A percentile compares a stretch with the other conserved stretches of the same genome.
Conservation (phyloP, 2,113 vertebrate genomes). For the Pachypanchax playfairii region DNA sequence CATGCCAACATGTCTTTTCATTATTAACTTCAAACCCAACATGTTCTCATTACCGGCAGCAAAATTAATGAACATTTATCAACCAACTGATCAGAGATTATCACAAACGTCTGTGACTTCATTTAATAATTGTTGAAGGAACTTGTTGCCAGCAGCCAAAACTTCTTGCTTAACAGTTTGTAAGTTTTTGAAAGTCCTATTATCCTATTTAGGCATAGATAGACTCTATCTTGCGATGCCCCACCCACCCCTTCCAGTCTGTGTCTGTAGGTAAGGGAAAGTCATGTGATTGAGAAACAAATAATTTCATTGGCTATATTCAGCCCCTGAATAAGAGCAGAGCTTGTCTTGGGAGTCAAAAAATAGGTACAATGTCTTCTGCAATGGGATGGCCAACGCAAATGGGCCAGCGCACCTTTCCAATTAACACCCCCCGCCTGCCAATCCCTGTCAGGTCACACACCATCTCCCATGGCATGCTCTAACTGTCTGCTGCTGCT, state of each 20-base stretch:
- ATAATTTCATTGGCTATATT: slow-evolving; percentile 64
- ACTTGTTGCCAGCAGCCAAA: slow-evolving; percentile 1
- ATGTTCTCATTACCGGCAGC: slow-evolving; percentile 3
- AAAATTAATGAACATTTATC: slow-evolving; percentile 11
- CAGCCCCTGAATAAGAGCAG: slow-evolving; percentile 62
- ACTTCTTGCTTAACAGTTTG: not conserved
- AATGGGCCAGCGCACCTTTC: slow-evolving; percentile 90
- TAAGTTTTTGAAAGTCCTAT: slow-evolving; percentile 1
- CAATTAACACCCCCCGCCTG: slow-evolving; percentile 95
- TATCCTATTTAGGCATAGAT: slow-evolving; percentile 5
- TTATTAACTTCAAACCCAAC: slow-evolving; percentile 17
- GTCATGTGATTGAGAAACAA: slow-evolving; percentile 55
- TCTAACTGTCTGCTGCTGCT: slow-evolving; percentile 87
- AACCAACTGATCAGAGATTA: slow-evolving; percentile 17
- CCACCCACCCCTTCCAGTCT: slow-evolving; percentile 20
- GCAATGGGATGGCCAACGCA: slow-evolving; percentile 86
- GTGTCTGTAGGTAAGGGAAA: slow-evolving; percentile 47
- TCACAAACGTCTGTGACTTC: not conserved
- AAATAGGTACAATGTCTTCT: slow-evolving; percentile 81
- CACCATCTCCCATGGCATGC: slow-evolving; percentile 83
- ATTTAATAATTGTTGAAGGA: not conserved
- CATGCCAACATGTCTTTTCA: not conserved
- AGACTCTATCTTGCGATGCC: slow-evolving; percentile 32
- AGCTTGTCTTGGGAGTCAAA: slow-evolving; percentile 68
- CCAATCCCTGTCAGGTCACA: slow-evolving; percentile 91